Evolutionary conservation across 2,888 invertebrate species (phyloP), one percentile per base, ranked within the genome.

Genomic region (Lasius fuliginosus): DNA sequence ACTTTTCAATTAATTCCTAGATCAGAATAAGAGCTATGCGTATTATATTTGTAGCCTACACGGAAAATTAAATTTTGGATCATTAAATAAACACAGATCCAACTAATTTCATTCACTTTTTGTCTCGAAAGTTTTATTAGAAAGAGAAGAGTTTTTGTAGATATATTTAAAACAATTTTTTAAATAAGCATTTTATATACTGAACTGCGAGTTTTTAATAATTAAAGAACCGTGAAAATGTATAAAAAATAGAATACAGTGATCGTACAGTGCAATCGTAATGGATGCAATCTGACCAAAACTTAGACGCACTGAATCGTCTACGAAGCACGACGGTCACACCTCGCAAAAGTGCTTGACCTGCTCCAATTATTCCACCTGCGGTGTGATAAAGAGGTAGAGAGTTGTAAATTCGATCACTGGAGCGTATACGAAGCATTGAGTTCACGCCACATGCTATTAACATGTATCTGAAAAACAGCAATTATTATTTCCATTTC

Each of bases 361-460:
- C 95, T n/a, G 93, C 94, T n/a, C 95, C 95, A 11, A 95, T 88
- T 64, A 95, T 91, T 36, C 95, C 95, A 42, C 95, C 95, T 58
- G 95, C 95, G 1, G 95, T 94, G 85, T 95, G 95, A 89, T 95
- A 95, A 46, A 95, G 93, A n/a, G 95, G 95, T 76, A 95, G 86
- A 4, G 95, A 91, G 86, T 95, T 92, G 86, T 95, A 95, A 82
- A 95, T 91, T 42, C 95, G 92, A 89, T 95, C 95, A 64, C 93
- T 92, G n/a, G 93, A 87, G 23, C 89, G 91, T 40, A 95, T 87
- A 42, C 92, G 92, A 71, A 95, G 86, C 94, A 95, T 94, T 40
- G 90, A 89, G 82, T 94, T 89, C 1, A 94, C 92, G 36, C 95
- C 95, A 77, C 92, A 91, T 5, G 92, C 91, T 91, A 95, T 95